These are phyloP conservation scores for Spheniscus humboldti DNA, from an alignment of 2,797 vertebrate genomes.

Conservation along the genomic window DNA sequence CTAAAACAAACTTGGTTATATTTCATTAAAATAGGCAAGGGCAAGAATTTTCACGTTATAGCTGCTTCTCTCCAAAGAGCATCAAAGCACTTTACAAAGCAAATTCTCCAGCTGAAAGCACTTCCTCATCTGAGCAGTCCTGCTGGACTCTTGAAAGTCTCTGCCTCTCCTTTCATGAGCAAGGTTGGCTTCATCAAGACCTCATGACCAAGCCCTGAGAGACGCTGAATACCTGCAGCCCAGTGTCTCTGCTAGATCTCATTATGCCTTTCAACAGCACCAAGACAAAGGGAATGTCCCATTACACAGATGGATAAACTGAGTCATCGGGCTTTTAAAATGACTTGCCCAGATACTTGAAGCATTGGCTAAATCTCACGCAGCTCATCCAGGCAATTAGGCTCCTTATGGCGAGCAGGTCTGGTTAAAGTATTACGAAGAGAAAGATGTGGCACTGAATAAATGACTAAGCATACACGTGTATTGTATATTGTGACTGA, in stretches of 20 bases:
- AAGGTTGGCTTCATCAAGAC: constrained; percentile 23
- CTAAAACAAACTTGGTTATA: neutral
- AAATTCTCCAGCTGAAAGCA: constrained; percentile 19
- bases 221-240: constrained; percentile 23
- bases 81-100: constrained; percentile 12
- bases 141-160: constrained; percentile 2
- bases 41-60: constrained; percentile 10
- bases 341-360: constrained; percentile 33
- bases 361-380: neutral
- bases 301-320: constrained; percentile 55
- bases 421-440: neutral
- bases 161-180: constrained; percentile 38
- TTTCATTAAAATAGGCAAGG: constrained; percentile 30
- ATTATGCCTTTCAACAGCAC: constrained; percentile 30
- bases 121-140: constrained; percentile 25
- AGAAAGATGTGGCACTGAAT: neutral
- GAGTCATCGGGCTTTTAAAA: constrained; percentile 35
- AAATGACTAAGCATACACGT: neutral
- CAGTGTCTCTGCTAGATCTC: neutral
- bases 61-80: neutral
- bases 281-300: constrained; percentile 48
- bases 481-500: neutral
- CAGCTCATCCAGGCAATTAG: constrained; percentile 23
- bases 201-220: constrained; percentile 40
- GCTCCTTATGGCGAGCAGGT: neutral